Conservation (phyloP, 1,140 invertebrate genomes). For the Paralvinella palmiformis region DNA sequence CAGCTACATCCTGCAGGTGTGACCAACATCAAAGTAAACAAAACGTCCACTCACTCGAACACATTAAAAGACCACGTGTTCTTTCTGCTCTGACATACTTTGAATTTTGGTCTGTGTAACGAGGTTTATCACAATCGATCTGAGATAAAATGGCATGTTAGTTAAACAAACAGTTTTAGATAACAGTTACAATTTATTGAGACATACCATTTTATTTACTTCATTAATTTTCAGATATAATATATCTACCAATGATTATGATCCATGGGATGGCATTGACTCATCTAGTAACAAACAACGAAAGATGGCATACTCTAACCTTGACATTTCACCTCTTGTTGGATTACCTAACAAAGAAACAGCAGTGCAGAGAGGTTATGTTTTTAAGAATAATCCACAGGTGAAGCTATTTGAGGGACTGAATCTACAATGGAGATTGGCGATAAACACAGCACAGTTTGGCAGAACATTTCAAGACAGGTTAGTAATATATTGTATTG, state of each 20-base stretch:
- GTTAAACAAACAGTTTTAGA: no score
- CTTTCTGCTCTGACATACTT: no score
- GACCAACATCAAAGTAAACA: no score
- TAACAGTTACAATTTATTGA: no score
- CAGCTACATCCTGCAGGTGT: no score
- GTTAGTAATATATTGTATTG: not conserved
- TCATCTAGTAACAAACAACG: constrained; percentile 22
- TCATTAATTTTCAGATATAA: constrained; percentile 39
- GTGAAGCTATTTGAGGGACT: constrained; percentile 38
- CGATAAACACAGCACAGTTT: constrained; percentile 47
- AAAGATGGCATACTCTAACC: constrained; percentile 20
- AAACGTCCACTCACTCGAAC: no score
- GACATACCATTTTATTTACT: no score
- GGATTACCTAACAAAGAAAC: constrained; percentile 25
- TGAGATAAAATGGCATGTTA: no score
- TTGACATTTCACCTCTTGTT: constrained; percentile 31
- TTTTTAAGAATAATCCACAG: constrained; percentile 43
- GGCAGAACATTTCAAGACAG: constrained; percentile 47
- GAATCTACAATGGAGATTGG: constrained; percentile 24
- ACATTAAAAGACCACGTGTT: no score
- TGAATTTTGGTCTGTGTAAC: no score
- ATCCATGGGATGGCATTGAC: constrained; percentile 33
- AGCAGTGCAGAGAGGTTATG: constrained; percentile 35
- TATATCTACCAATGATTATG: constrained; percentile 47
- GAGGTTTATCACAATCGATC: no score